Conservation (phyloP, 2,888 invertebrate genomes). For the Epiperipatus broadwayi region DNA sequence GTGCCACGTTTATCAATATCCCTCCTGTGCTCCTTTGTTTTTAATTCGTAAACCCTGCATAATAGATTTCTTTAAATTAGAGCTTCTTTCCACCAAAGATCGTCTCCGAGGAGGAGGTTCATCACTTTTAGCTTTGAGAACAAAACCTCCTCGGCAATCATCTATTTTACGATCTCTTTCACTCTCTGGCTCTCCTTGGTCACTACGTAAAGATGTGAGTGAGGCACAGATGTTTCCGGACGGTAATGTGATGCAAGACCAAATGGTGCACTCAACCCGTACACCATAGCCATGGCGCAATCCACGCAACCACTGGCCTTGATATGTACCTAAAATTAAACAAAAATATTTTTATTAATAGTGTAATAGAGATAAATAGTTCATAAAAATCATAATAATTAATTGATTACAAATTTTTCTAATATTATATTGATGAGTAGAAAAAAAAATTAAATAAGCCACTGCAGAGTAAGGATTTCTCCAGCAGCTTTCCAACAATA, state of each 20-base stretch:
- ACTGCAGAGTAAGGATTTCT: too few species aligned
- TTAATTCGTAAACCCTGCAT: constrained; percentile 63
- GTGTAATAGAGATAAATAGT: too few species aligned
- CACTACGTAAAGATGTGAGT: constrained; percentile 44
- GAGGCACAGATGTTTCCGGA: constrained; percentile 45
- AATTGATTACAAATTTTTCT: too few species aligned
- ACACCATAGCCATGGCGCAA: constrained; percentile 99
- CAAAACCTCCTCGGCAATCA: constrained; percentile 91
- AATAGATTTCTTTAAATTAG: constrained; percentile 58
- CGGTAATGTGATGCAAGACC: constrained; percentile 89
- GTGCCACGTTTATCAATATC: constrained; percentile 78
- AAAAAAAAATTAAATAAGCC: too few species aligned
- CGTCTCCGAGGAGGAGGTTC: constrained; percentile 55
- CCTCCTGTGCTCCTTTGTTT: constrained; percentile 76
- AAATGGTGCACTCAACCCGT: constrained; percentile 84
- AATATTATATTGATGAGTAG: too few species aligned
- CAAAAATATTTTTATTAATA: too few species aligned
- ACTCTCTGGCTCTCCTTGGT: constrained; percentile 38
- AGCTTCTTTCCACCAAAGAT: constrained; percentile 65
- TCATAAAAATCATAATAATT: too few species aligned
- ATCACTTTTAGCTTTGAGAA: constrained; percentile 77
- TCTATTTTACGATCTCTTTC: constrained; percentile 65
- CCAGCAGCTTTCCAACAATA: too few species aligned
- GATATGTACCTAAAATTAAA: too few species aligned
- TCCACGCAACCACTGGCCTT: constrained; percentile 97